phyloP scores from a whole-genome alignment of 2,797 vertebrate species.

The Acanthis flammea region DNA sequence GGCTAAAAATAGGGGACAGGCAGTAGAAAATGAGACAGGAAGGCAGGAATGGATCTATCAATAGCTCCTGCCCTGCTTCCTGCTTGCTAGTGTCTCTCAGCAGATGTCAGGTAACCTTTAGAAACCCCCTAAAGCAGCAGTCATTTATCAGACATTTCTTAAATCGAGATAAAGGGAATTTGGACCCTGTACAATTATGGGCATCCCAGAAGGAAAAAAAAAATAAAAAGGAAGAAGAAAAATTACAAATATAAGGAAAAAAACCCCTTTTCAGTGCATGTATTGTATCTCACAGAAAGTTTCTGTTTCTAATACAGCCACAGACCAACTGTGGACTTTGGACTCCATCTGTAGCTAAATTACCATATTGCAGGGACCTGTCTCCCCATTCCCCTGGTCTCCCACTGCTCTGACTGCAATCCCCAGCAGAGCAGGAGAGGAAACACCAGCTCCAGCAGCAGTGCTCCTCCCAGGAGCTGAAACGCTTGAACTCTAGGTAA shows the following conservation, averaged over 20 bases:
- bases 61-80: conserved; percentile 10
- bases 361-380: fast-evolving
- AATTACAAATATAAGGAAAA: not conserved
- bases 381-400: not conserved
- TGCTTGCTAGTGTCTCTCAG: not conserved
- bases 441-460: not conserved
- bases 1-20: not conserved
- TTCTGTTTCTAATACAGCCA: not conserved
- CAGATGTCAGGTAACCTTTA: conserved; percentile 28
- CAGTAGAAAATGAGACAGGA: not conserved
- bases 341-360: not conserved
- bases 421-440: not conserved
- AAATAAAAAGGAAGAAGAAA: not conserved
- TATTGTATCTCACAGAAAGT: not conserved
- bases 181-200: not conserved
- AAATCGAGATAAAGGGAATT: not conserved
- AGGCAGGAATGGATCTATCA: conserved; percentile 10
- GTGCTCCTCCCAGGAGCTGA: not conserved
- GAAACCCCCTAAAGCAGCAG: not conserved
- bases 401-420: not conserved
- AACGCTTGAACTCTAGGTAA: not conserved
- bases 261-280: not conserved
- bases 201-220: fast-evolving
- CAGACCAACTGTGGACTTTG: not conserved
- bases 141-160: not conserved